These are phyloP conservation scores for Cirrhinus mrigala DNA, from an alignment of 2,797 vertebrate species.

Conservation along the genomic window DNA sequence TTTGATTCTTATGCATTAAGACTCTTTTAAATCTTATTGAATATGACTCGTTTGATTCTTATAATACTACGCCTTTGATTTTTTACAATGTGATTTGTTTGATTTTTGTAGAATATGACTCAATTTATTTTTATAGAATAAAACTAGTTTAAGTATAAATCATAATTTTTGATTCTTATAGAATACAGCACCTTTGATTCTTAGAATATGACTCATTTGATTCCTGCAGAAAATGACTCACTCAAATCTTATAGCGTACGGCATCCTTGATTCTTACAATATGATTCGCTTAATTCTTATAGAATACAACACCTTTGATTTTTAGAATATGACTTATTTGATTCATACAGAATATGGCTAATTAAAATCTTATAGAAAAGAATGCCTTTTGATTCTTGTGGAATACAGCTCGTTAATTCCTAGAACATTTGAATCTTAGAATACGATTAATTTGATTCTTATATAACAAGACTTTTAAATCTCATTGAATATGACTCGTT, in stretches of 20 bases:
- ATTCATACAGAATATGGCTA: background rate
- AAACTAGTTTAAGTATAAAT: too few relatives aligned
- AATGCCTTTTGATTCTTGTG: background rate
- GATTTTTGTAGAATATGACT: background rate
- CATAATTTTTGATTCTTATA: too few relatives aligned
- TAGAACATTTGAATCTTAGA: background rate
- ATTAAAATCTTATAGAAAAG: background rate
- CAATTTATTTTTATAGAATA: too few relatives aligned
- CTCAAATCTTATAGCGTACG: background rate
- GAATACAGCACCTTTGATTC: too few relatives aligned
- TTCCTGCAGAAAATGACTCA: background rate
- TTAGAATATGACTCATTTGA: background rate
- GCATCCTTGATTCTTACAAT: background rate
- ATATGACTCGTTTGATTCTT: rapidly evolving
- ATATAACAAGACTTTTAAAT: background rate
- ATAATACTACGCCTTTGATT: too few relatives aligned
- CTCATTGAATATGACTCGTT: too few relatives aligned
- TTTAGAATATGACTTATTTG: background rate
- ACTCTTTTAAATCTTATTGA: too few relatives aligned
- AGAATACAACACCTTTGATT: background rate
- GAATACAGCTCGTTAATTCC: too few relatives aligned
- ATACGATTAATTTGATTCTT: background rate
- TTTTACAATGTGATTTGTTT: background rate
- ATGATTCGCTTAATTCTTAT: background rate
- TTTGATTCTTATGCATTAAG: too few relatives aligned